Evolutionary conservation across 2,113 vertebrate genomes (phyloP).

Genomic region (Cochlearius cochlearius): DNA sequence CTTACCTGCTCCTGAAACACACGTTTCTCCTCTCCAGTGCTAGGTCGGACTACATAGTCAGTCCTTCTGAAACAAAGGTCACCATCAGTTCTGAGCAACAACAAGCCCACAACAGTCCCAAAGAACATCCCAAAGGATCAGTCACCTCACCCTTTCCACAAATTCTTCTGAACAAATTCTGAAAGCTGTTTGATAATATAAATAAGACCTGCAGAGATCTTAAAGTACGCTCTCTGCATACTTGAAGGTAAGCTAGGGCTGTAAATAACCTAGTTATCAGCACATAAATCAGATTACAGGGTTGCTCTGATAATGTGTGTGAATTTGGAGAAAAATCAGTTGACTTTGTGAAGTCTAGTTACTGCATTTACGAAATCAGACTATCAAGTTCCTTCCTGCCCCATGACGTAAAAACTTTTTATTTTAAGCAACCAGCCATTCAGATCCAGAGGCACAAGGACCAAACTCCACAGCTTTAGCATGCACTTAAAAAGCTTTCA

Average conservation of each 20-base stretch:
- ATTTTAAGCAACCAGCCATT: not conserved
- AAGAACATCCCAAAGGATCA: not conserved
- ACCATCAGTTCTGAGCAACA: not conserved
- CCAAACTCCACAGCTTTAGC: not conserved
- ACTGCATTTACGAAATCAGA: not conserved
- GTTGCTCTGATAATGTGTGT: not conserved
- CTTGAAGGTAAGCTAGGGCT: not conserved
- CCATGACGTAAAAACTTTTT: not conserved
- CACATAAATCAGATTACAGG: not conserved
- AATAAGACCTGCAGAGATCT: not conserved
- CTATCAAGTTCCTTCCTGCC: not conserved
- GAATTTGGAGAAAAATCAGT: not conserved
- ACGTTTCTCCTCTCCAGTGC: slow-evolving; percentile 94
- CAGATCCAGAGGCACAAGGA: not conserved
- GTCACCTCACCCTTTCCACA: not conserved
- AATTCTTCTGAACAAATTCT: not conserved
- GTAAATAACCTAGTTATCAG: not conserved
- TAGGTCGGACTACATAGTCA: slow-evolving; percentile 95
- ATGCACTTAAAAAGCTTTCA: not conserved
- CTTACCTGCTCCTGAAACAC: slow-evolving; percentile 97
- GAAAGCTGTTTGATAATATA: not conserved
- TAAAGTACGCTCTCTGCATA: not conserved
- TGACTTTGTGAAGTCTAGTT: not conserved
- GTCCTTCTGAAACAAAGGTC: slow-evolving; percentile 84
- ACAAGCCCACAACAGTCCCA: not conserved